Evolutionary conservation across 2,113 vertebrate species (phyloP), one percentile per base, ranked within the genome.

Genomic region (Scomber scombrus): DNA sequence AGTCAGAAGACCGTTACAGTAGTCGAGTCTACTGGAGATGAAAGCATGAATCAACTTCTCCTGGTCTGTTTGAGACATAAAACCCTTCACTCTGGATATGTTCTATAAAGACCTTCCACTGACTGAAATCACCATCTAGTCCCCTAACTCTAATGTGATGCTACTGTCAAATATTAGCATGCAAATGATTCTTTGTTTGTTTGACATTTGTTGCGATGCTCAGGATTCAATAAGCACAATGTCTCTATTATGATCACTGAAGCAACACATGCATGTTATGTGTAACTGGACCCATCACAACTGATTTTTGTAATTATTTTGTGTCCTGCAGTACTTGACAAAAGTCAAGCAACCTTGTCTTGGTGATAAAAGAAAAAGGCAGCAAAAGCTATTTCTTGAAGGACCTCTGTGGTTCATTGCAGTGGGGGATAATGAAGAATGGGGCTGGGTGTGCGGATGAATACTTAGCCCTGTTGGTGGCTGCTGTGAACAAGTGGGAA

Each of bases 401-500:
- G 47, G 55, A 73, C n/a, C 12, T 31, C 8, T 56, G 43, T 18
- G 50, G 57, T 68, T 69, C 51, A 47, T 52, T 46, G 56, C 64
- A 51, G 61, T 46, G 55, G 4, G 54, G 43, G 62, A 88, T 70
- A 71, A 80, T 82, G 62, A 84, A 71, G 75, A 69, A 70, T 12
- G 56, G 47, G 43, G 61, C 72, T 45, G 45, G 34, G 23, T 69
- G 45, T 65, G 56, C 3, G 21, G 69, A 71, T 72, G 78, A 58
- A 60, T 34, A 54, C 45, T 63, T 45, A 61, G 61, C 45, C 45
- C 65, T 56, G 52, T 45, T 56, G 75, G 57, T 72, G 56, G 56
- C 55, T 46, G 31, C 46, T 81, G 74, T 26, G 74, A 13, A 82
- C 65, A 65, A 78, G 71, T 70, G 55, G 72, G 80, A 78, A 34